Conservation (phyloP, 2,888 invertebrate species). For the Lathronympha strigana region DNA sequence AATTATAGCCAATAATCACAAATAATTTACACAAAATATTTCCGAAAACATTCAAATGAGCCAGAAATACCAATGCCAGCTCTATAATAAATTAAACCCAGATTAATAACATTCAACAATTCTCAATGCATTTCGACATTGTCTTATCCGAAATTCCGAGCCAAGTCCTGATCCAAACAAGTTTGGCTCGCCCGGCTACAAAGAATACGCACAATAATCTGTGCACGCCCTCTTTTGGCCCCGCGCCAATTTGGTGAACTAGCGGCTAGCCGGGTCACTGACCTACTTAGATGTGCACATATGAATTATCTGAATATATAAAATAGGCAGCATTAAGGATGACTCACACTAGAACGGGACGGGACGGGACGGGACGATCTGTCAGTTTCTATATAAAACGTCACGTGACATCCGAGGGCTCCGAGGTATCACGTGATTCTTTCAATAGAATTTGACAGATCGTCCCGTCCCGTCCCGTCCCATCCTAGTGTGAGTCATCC, state of each 20-base stretch:
- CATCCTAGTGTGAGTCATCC: no score
- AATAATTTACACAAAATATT: no score
- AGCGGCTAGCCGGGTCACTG: constrained; percentile 31
- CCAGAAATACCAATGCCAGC: neutral
- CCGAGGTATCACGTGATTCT: no score
- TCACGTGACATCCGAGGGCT: no score
- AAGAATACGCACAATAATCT: constrained; percentile 35
- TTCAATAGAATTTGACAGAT: no score
- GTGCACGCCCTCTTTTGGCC: constrained; percentile 20
- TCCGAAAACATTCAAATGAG: no score
- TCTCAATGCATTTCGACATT: neutral
- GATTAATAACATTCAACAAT: neutral
- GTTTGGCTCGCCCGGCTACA: constrained; percentile 24
- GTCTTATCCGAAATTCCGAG: constrained; percentile 1
- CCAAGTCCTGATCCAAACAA: constrained; percentile 23
- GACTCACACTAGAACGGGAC: no score
- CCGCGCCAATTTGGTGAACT: constrained; percentile 24
- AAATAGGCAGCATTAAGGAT: no score
- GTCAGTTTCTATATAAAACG: no score
- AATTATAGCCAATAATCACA: no score
- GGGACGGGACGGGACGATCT: no score
- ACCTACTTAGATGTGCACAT: constrained; percentile 19
- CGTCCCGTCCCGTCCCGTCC: no score
- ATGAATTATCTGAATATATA: neutral
- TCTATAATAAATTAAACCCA: neutral